Percentiles rank a stretch among this genome's conserved stretches.
phyloP scores from a whole-genome alignment of 2,797 vertebrate species.

The Psittacula derbiana region DNA sequence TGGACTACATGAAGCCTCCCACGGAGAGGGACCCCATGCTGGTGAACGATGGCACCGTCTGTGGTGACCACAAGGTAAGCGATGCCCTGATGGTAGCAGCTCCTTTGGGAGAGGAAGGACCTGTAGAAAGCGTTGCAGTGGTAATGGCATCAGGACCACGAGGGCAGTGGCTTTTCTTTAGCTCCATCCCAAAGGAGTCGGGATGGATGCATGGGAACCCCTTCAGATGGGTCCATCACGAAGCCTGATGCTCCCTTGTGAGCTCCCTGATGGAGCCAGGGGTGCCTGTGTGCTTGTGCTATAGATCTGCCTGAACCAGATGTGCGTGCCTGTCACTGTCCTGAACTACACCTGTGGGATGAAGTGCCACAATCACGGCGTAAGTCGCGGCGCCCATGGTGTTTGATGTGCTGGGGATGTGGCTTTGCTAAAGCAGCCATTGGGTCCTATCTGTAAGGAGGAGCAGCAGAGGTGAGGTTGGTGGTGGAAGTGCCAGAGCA shows the following conservation, averaged over 20 bases:
- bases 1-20: not conserved
- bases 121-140: not conserved
- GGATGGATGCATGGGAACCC: not conserved
- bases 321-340: not conserved
- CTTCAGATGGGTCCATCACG: not conserved
- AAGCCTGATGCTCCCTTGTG: not conserved
- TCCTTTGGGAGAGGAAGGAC: not conserved
- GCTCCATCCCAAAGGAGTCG: not conserved
- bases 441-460: not conserved
- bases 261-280: not conserved
- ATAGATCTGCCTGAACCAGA: not conserved
- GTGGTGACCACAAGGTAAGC: not conserved
- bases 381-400: not conserved
- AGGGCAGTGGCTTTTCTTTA: not conserved
- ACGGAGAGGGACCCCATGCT: not conserved
- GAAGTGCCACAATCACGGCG: not conserved
- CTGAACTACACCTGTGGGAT: not conserved
- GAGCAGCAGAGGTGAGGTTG: not conserved
- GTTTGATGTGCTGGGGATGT: not conserved
- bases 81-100: not conserved
- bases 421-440: not conserved
- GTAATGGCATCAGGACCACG: fast-evolving
- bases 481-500: not conserved
- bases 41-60: not conserved
- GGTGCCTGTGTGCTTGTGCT: not conserved